phyloP scores from a whole-genome alignment of 2,888 invertebrate genomes.

The Unio delphinus region DNA sequence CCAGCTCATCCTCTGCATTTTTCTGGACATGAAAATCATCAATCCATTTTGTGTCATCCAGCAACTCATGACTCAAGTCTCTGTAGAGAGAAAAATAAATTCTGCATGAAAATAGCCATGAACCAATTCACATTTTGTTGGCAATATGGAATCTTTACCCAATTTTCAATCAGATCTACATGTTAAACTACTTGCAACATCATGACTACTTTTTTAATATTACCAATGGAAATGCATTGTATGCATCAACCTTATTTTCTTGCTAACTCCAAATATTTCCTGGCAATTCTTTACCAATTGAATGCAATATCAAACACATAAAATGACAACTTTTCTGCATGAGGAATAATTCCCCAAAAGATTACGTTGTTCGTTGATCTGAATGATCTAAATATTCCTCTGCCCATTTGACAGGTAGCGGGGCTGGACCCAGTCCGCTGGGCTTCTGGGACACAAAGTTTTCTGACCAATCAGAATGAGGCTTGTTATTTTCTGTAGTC shows the following conservation, averaged over 20 bases:
- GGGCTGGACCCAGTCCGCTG: slow-evolving; percentile 20
- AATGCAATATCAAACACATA: not conserved
- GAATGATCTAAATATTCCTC: slow-evolving; percentile 74
- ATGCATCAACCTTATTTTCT: no score
- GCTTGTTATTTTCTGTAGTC: slow-evolving; percentile 39
- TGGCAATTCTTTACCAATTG: not conserved
- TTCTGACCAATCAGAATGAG: slow-evolving; percentile 52
- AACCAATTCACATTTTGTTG: no score
- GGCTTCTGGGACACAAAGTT: slow-evolving; percentile 47
- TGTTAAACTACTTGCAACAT: not conserved
- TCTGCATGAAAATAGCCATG: not conserved
- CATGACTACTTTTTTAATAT: not conserved
- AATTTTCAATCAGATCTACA: not conserved
- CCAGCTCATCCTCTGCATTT: slow-evolving; percentile 76
- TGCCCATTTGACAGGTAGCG: slow-evolving; percentile 75
- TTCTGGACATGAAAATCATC: slow-evolving; percentile 70
- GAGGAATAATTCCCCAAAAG: not conserved
- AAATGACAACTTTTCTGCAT: not conserved
- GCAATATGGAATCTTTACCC: no score
- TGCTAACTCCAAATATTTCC: not conserved
- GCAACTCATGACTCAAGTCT: slow-evolving; percentile 49
- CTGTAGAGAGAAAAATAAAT: slow-evolving; percentile 39
- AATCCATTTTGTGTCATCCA: slow-evolving; percentile 62
- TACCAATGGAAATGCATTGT: no score
- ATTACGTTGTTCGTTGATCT: slow-evolving; percentile 46